Base-by-base conservation (phyloP, 1,140 invertebrate genomes). In the Drosophila novamexicana region DNA sequence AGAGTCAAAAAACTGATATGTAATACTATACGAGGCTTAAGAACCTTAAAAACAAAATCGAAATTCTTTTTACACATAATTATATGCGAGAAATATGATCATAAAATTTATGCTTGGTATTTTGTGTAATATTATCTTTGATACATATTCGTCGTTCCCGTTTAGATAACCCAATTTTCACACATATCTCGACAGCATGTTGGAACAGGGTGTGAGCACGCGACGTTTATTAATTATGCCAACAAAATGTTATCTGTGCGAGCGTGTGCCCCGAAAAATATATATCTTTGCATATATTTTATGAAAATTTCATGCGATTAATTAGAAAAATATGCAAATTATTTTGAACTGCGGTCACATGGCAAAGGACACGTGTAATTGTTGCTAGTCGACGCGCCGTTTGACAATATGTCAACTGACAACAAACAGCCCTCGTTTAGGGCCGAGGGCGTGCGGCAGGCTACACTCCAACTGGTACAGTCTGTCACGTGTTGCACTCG, bases 241-340 rank as follows among this genome's bases (percentile, higher is more conserved):
- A 88, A 68, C 50, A 66, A 56, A 63, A 61, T 84, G 61, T 89
- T 89, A 88, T 88, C 84, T 79, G 53, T 52, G 53, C 52, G 39
- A 53, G 47, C 44, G 49, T 32, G 52, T 71, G 74, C 62, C 69
- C 47, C 14, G 40, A 58, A 67, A 75, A 34, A 37, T 36, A 54
- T 12, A 12, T 12, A 59, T 36, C 32, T 32, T 8, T 34, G 12
- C 40, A 49, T 77, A 80, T 69, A 78, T 89, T 72, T 72, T 49
- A 72, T 70, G 64, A 89, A 69, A 88, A 70, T 81, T 83, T 77
- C 53, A 50, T 78, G 84, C 79, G 83, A 88, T 88, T 89, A 88
- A 88, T 88, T 88, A 78, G 84, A 89, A 80, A 89, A 83, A 75
- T 89, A 88, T 88, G 83, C 83, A 88, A 88, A 88, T 88, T 88